Percentiles rank a stretch among this genome's conserved stretches.
These are phyloP conservation scores for Styela plicata DNA, from an alignment of 23 tunicate species.

Conservation along the genomic window DNA sequence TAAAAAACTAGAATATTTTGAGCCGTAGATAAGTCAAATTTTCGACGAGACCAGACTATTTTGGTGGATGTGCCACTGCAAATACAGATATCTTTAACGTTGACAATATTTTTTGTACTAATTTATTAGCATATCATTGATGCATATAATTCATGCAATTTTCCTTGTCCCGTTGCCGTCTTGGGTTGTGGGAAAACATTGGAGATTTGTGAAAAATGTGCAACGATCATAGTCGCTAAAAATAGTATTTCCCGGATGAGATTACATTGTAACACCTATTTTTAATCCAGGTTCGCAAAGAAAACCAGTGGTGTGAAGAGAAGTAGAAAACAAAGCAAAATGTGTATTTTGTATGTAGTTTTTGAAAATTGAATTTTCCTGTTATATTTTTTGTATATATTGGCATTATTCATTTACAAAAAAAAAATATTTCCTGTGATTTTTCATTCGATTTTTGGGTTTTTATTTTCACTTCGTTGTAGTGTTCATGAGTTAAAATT, in stretches of 20 bases:
- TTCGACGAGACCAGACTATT: no score
- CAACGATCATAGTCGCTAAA: neutral
- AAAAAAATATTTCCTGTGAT: neutral
- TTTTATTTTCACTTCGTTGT: neutral
- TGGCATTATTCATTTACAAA: neutral
- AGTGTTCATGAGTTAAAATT: neutral
- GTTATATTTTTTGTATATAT: neutral
- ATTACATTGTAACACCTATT: no score
- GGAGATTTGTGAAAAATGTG: neutral
- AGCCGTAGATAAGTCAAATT: no score
- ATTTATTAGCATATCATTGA: neutral
- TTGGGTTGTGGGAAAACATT: no score
- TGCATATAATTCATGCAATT: neutral
- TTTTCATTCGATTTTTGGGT: neutral
- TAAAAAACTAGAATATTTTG: no score
- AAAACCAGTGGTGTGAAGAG: conserved; percentile 98
- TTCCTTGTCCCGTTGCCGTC: neutral
- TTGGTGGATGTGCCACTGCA: no score
- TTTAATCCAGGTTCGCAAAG: conserved; percentile 66
- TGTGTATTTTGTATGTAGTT: neutral
- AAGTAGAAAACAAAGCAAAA: conserved; percentile 33
- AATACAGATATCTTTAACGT: no score
- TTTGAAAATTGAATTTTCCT: neutral
- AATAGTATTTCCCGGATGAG: no score
- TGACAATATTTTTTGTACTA: neutral